Percentiles rank a stretch among this genome's conserved stretches.
Conservation (phyloP, 2,888 invertebrate genomes). For the Drosophila suboccidentalis region DNA sequence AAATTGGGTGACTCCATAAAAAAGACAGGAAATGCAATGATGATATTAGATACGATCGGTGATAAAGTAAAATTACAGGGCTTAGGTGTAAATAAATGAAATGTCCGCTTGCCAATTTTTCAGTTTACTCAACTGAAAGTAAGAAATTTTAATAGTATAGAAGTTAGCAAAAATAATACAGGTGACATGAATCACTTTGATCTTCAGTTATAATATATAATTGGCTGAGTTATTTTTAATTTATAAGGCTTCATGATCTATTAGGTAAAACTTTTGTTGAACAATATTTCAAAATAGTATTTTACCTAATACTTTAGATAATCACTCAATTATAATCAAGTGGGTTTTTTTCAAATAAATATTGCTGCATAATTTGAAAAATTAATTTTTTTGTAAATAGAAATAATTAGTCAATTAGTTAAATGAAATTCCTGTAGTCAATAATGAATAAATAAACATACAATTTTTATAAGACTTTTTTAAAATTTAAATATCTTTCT, state of each 20-base stretch:
- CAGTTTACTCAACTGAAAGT: not conserved
- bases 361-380: not conserved
- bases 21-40: constrained; percentile 26
- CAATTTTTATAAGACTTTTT: not conserved
- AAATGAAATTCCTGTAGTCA: not conserved
- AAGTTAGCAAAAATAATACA: not conserved
- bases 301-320: not conserved
- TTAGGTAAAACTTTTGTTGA: not conserved
- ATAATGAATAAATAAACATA: not conserved
- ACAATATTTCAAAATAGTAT: not conserved
- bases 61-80: constrained; percentile 1
- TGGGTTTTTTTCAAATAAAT: not conserved
- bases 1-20: constrained; percentile 41
- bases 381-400: not conserved
- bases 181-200: not conserved
- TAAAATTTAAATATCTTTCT: not conserved
- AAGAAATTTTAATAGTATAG: too few species aligned
- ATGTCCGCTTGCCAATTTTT: constrained; percentile 32
- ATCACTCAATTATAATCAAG: not conserved
- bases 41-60: constrained; percentile 33
- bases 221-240: not conserved
- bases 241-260: not conserved
- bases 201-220: not conserved
- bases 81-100: constrained; percentile 29
- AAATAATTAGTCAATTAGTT: not conserved